Percentiles rank a stretch among this genome's conserved stretches.
Evolutionary conservation across 2,888 invertebrate genomes (phyloP).

Genomic region (Frankliniella fusca): DNA sequence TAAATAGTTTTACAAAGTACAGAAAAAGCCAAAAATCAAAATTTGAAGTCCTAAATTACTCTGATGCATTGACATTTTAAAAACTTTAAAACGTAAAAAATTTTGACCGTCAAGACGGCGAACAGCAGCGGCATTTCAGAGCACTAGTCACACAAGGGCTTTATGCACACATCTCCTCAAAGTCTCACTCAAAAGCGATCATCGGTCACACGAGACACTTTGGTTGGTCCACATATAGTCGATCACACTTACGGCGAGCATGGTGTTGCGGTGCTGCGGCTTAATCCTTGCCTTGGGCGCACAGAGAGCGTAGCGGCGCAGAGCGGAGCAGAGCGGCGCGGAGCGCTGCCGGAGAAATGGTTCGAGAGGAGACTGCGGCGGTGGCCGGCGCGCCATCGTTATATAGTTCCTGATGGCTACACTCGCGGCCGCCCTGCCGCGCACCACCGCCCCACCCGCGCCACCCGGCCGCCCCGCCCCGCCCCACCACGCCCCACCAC

Average conservation of each 20-base stretch:
- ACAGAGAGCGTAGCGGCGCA: not conserved
- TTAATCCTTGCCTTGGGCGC: not conserved
- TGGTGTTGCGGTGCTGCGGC: not conserved
- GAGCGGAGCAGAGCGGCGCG: not conserved
- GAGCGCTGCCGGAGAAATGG: not conserved
- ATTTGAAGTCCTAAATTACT: too few relatives aligned
- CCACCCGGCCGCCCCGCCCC: not conserved
- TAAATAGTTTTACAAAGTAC: not conserved
- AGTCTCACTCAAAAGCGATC: not conserved
- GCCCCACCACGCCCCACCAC: not conserved
- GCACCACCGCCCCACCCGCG: not conserved
- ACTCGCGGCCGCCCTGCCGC: not conserved
- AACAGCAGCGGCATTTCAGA: too few relatives aligned
- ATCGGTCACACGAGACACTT: not conserved
- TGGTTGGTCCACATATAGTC: not conserved
- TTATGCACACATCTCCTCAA: too few relatives aligned
- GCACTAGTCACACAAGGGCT: too few relatives aligned
- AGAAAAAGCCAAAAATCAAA: not conserved
- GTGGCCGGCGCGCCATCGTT: not conserved
- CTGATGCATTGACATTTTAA: too few relatives aligned
- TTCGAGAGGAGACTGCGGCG: constrained; percentile 6
- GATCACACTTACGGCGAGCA: constrained; percentile 8
- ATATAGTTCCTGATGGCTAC: constrained; percentile 11
- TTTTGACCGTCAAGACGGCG: too few relatives aligned
- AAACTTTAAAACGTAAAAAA: too few relatives aligned